Evolutionary conservation across 2,797 vertebrate genomes (phyloP), one percentile per base, ranked within the genome.

Genomic region (Naso thynnoides): DNA sequence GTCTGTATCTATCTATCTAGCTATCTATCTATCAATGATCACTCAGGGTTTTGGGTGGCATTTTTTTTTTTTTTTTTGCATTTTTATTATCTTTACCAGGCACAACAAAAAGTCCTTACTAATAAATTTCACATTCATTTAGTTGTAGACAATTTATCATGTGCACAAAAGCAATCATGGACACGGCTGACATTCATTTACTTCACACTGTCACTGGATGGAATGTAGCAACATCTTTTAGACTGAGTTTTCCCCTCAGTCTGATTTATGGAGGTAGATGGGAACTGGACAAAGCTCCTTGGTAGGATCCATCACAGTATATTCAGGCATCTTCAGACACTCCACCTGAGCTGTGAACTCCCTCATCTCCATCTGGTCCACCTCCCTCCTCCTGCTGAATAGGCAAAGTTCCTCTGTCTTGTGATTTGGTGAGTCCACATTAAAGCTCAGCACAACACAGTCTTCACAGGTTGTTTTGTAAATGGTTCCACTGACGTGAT

Each of bases 381-480:
- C 62, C 70, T 41, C 61, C 45, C 80, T 79, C 56, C 78, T 82
- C 52, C 14, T 82, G 58, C 87, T 87, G 74, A 88, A 48, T 50
- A 86, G 57, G 52, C 59, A 33, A 7, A 75, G 2, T 4, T 62
- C 64, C 8, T 21, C 5, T 8, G 14, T 1, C 31, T 48, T 60
- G 3, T 0, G 13, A 24, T 0, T 0, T 2, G 42, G 36, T 18
- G 31, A 5, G 0, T 16, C 19, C 4, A 44, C 0, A 0, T 41
- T 39, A 27, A 77, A 31, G 8, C 3, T 33, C 16, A 82, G 2
- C 44, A 82, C 38, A 21, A 62, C 1, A 8, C 76, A 81, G 82
- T 83, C 79, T 0, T 65, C 24, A 26, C 84, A 84, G 26, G 82
- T 57, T 0, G 84, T 61, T 0, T 11, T 0, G 33, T 47, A 54